phyloP scores from a whole-genome alignment of 1,140 invertebrate species.

The Drosophila insularis region DNA sequence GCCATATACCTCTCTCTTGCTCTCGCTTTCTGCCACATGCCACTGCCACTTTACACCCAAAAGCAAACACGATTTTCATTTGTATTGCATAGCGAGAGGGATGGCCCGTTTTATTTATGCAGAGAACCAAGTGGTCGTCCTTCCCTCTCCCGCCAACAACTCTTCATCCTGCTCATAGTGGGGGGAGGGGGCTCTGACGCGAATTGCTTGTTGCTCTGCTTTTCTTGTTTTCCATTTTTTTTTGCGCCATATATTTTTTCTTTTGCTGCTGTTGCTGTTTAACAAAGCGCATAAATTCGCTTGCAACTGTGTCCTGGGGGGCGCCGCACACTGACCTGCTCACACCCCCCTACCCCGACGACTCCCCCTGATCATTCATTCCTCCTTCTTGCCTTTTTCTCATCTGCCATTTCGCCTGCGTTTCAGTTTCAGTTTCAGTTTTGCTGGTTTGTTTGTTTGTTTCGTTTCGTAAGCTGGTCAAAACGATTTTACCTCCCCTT shows the following conservation, averaged over 20 bases:
- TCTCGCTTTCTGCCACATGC: conserved; percentile 36
- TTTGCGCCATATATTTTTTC: conserved; percentile 18
- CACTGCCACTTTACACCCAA: conserved; percentile 78
- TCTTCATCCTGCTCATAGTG: neutral
- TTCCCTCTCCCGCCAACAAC: conserved; percentile 40
- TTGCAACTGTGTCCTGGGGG: conserved; percentile 75
- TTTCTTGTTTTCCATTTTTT: conserved; percentile 62
- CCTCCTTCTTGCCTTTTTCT: conserved; percentile 67
- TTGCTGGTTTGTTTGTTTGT: conserved; percentile 64
- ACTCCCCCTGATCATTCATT: conserved; percentile 61
- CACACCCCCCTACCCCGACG: neutral
- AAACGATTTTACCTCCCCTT: conserved; percentile 67
- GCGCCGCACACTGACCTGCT: conserved; percentile 46
- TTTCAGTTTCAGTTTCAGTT: conserved; percentile 15
- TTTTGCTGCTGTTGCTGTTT: conserved; percentile 69
- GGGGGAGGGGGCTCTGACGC: conserved; percentile 14
- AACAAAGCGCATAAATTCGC: conserved; percentile 81
- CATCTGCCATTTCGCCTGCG: conserved; percentile 72
- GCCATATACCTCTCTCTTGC: conserved; percentile 25
- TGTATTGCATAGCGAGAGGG: conserved; percentile 52
- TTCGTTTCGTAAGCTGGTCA: conserved; percentile 61
- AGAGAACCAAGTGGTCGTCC: conserved; percentile 60
- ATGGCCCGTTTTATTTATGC: conserved; percentile 65
- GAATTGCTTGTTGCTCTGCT: conserved; percentile 69
- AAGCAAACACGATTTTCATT: conserved; percentile 78